Evolutionary conservation across 2,888 invertebrate species (phyloP).

Genomic region (Trichogramma evanescens): DNA sequence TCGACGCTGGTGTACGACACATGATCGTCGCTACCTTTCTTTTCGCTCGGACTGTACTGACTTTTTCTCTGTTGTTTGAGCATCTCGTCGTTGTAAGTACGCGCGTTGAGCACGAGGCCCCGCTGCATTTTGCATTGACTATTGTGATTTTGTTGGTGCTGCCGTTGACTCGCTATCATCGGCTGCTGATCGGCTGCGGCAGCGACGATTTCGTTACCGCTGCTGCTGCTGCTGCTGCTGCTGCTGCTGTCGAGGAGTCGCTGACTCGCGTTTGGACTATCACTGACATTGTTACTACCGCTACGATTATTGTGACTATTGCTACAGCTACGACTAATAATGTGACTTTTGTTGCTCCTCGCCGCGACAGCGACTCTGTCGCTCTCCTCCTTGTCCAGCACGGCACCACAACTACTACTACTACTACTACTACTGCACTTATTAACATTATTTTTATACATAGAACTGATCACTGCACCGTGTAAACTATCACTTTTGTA

Average conservation of each 20-base stretch:
- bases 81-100: too few relatives aligned
- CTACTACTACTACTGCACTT: background rate
- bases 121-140: too few relatives aligned
- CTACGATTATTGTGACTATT: background rate
- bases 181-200: background rate
- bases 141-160: too few relatives aligned
- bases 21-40: too few relatives aligned
- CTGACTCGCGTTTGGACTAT: background rate
- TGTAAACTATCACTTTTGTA: too few relatives aligned
- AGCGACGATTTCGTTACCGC: background rate
- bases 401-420: background rate
- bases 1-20: too few relatives aligned
- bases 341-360: background rate
- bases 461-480: slow-evolving; percentile 1
- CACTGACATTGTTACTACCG: background rate
- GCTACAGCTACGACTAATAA: slow-evolving; percentile 9
- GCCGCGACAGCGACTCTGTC: background rate
- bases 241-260: background rate
- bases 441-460: background rate
- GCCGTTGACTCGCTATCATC: too few relatives aligned
- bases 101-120: too few relatives aligned
- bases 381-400: background rate
- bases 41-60: too few relatives aligned
- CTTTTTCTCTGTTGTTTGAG: too few relatives aligned
- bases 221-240: background rate